phyloP scores from a whole-genome alignment of 2,113 vertebrate genomes.

The Phylloscopus trochiloides region DNA sequence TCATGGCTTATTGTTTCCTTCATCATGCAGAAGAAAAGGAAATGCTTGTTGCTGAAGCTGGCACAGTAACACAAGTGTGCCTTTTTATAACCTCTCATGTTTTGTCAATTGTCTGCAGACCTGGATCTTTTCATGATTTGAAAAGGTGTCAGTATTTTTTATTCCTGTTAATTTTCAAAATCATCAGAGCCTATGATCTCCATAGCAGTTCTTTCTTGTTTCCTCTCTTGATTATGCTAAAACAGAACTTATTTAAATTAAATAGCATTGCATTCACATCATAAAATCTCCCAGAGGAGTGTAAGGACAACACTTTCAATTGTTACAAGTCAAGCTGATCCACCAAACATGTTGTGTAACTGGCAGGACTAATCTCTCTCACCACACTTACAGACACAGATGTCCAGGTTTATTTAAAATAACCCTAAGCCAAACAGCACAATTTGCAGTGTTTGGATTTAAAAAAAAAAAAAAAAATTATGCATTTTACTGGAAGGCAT shows the following conservation, averaged over 20 bases:
- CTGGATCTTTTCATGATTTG: background rate
- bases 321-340: background rate
- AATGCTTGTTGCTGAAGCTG: background rate
- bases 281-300: background rate
- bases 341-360: background rate
- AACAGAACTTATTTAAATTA: background rate
- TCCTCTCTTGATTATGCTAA: background rate
- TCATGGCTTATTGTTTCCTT: background rate
- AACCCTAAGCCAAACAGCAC: background rate
- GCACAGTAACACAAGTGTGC: background rate
- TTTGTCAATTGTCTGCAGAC: background rate
- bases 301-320: background rate
- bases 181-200: background rate
- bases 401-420: conserved; percentile 44
- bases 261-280: background rate
- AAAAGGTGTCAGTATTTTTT: background rate
- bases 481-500: background rate
- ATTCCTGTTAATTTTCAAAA: background rate
- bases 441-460: background rate
- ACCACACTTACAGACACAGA: conserved; percentile 3
- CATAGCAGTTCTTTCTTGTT: background rate
- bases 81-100: background rate
- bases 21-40: background rate
- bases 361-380: conserved; percentile 1
- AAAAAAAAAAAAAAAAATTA: background rate